These are phyloP conservation scores for Euphonia xanthogaster DNA, from an alignment of 2,797 vertebrate species.

Conservation along the genomic window DNA sequence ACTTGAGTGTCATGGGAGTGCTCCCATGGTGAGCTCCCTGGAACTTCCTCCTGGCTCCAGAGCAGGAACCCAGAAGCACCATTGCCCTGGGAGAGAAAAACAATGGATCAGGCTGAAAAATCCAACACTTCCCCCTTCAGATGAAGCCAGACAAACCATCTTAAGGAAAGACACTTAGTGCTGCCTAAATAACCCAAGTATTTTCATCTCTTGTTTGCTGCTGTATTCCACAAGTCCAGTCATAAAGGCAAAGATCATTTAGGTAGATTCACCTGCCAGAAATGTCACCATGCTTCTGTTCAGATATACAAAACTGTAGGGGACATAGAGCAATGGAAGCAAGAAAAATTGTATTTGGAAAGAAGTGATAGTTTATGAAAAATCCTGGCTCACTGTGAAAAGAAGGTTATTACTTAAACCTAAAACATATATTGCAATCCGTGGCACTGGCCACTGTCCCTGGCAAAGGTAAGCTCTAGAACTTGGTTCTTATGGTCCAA, in stretches of 20 bases:
- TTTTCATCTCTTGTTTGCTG: neutral
- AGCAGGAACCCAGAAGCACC: neutral
- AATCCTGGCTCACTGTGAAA: neutral
- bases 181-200: neutral
- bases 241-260: neutral
- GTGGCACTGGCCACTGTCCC: neutral
- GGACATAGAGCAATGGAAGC: neutral
- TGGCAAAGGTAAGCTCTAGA: neutral
- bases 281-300: neutral
- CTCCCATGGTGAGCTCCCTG: neutral
- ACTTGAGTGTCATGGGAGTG: neutral
- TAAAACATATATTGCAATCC: neutral
- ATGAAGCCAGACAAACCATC: neutral
- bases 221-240: neutral
- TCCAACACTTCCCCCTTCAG: neutral
- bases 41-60: neutral
- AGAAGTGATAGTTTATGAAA: fast-evolving
- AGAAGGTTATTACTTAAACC: neutral
- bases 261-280: neutral
- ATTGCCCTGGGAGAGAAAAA: neutral
- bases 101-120: neutral
- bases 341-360: neutral
- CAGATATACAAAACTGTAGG: neutral
- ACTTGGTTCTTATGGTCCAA: neutral
- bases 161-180: neutral